Evolutionary conservation across 2,113 vertebrate species (phyloP).

Genomic region (Sinosuthora webbiana): DNA sequence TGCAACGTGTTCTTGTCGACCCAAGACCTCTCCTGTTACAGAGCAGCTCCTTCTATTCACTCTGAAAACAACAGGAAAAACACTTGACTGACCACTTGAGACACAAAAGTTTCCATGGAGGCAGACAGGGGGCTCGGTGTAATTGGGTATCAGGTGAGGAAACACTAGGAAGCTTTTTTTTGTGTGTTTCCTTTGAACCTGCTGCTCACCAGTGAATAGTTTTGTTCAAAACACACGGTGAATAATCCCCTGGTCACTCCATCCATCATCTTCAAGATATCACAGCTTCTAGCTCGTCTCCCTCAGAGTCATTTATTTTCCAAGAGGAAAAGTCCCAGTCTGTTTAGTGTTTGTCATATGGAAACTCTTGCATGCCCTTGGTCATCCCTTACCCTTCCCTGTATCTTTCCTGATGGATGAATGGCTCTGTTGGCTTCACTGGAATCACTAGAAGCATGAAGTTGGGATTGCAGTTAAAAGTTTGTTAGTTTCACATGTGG

Average conservation of each 20-base stretch:
- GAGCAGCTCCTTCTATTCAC: neutral
- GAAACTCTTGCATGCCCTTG: neutral
- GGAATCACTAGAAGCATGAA: neutral
- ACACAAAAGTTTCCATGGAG: neutral
- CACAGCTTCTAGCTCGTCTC: neutral
- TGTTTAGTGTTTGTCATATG: neutral
- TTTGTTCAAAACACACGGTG: neutral
- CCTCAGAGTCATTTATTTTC: neutral
- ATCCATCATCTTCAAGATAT: neutral
- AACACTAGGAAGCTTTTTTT: neutral
- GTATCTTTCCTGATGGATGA: neutral
- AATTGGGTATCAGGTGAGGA: neutral
- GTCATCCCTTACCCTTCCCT: neutral
- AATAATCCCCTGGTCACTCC: neutral
- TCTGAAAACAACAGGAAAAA: neutral
- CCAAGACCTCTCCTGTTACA: neutral
- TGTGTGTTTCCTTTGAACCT: neutral
- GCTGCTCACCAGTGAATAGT: neutral
- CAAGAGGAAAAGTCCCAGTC: neutral
- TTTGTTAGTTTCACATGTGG: fast-evolving
- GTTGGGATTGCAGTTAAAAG: neutral
- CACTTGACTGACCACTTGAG: neutral
- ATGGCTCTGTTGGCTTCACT: neutral
- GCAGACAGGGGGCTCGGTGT: neutral
- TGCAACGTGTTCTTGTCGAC: neutral